A percentile compares a stretch with the other conserved stretches of the same genome.
phyloP scores from a whole-genome alignment of 2,888 invertebrate genomes.

The Homarus gammarus region DNA sequence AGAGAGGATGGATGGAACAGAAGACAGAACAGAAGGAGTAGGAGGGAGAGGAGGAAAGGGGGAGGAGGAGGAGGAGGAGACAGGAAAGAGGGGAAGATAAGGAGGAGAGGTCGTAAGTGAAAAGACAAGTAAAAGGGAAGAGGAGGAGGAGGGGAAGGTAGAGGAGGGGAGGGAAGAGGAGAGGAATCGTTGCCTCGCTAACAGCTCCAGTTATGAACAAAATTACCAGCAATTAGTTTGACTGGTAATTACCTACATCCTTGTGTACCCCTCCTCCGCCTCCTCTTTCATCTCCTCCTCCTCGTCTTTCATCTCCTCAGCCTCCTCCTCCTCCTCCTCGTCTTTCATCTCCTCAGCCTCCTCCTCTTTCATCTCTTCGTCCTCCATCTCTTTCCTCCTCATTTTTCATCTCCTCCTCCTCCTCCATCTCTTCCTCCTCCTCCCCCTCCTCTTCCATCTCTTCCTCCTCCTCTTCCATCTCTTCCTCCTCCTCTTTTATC shows the following conservation, averaged over 20 bases:
- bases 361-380: not conserved
- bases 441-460: too few relatives aligned
- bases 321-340: not conserved
- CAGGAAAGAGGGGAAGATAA: not conserved
- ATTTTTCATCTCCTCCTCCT: too few relatives aligned
- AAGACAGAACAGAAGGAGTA: not conserved
- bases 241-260: slow-evolving; percentile 35
- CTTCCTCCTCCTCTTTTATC: too few relatives aligned
- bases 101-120: not conserved
- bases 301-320: not conserved
- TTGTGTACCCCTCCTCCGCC: not conserved
- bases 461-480: too few relatives aligned
- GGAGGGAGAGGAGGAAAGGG: not conserved
- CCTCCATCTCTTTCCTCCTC: too few relatives aligned
- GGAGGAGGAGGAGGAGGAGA: not conserved
- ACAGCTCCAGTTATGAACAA: slow-evolving; percentile 30
- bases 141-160: not conserved
- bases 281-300: not conserved
- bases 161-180: not conserved
- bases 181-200: slow-evolving; percentile 2
- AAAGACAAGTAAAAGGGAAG: not conserved
- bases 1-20: not conserved
- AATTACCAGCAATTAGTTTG: slow-evolving; percentile 40
- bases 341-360: not conserved
- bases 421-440: too few relatives aligned